Conservation (phyloP, 2,888 invertebrate species). For the Drosophila engyochracea region DNA sequence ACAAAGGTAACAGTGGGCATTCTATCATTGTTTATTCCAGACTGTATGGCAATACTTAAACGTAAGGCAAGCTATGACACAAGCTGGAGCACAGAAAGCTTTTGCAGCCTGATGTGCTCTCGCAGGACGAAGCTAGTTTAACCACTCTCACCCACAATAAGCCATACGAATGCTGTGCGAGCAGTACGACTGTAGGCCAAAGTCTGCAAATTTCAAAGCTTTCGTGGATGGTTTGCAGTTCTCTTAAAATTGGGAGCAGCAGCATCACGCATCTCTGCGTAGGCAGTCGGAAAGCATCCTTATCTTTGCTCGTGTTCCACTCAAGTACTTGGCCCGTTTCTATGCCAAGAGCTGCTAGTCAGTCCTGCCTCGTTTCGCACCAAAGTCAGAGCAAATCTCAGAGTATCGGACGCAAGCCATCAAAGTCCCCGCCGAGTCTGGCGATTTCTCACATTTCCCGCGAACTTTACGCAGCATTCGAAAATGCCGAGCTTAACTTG, state of each 20-base stretch:
- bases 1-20: constrained; percentile 1
- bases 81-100: constrained; percentile 32
- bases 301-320: constrained; percentile 37
- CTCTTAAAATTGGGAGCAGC: constrained; percentile 55
- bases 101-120: constrained; percentile 40
- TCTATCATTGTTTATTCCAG: constrained; percentile 26
- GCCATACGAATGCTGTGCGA: constrained; percentile 9
- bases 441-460: constrained; percentile 11
- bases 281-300: constrained; percentile 42
- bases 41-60: constrained; percentile 15
- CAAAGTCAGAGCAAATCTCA: constrained; percentile 58
- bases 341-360: constrained; percentile 40
- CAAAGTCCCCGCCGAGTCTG: constrained; percentile 23
- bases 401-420: constrained; percentile 38
- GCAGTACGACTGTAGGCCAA: constrained; percentile 30
- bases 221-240: neutral
- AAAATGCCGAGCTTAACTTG: constrained; percentile 18
- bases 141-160: constrained; percentile 33
- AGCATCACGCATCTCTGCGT: constrained; percentile 42
- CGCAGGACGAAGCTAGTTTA: constrained; percentile 3
- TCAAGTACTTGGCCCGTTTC: constrained; percentile 52
- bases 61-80: neutral
- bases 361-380: constrained; percentile 67
- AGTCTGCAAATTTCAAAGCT: constrained; percentile 46
- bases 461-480: constrained; percentile 35